Evolutionary conservation across 2,888 invertebrate species (phyloP), one percentile per base, ranked within the genome.

Genomic region (Hirtodrosophila cameraria): DNA sequence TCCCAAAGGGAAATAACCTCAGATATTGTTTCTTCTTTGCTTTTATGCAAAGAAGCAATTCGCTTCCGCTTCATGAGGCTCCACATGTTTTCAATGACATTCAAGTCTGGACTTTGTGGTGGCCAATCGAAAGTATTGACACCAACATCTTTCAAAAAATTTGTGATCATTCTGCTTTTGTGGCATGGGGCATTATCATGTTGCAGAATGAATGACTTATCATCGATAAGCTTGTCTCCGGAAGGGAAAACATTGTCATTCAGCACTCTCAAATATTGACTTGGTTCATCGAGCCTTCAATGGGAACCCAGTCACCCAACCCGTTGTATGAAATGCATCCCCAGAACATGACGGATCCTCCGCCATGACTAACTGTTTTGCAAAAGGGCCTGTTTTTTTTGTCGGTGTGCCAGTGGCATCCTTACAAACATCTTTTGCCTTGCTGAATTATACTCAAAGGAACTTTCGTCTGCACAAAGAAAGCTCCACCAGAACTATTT

Each of bases 381-480:
- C 35, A 50, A 46, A 52, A 27, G 12, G 38, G 46, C 1, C 16
- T n/a, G n/a, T 39, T 15, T 11, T 38, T 42, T 62, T 35, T 57
- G 33, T 18, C 36, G 41, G 43, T 13, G n/a, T 11, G 0, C 33
- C 23, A 6, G 27, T 23, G 39, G 33, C 7, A 50, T 23, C 30
- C 45, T 38, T 50, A 46, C 28, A 49, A n/a, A n/a, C n/a, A n/a
- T n/a, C n/a, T n/a, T n/a, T n/a, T n/a, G n/a, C n/a, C n/a, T n/a
- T n/a, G n/a, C n/a, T n/a, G n/a, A n/a, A n/a, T n/a, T n/a, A n/a
- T n/a, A n/a, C n/a, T n/a, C n/a, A n/a, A n/a, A n/a, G 16, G 25
- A 59, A 39, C 53, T 43, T 35, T 64, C 39, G 28, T 64, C 54
- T 45, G 54, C 50, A 35, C 64, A 64, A 16, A 55, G 36, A 55